These are phyloP conservation scores for Mareca penelope DNA, from an alignment of 2,797 vertebrate species.

Conservation along the genomic window DNA sequence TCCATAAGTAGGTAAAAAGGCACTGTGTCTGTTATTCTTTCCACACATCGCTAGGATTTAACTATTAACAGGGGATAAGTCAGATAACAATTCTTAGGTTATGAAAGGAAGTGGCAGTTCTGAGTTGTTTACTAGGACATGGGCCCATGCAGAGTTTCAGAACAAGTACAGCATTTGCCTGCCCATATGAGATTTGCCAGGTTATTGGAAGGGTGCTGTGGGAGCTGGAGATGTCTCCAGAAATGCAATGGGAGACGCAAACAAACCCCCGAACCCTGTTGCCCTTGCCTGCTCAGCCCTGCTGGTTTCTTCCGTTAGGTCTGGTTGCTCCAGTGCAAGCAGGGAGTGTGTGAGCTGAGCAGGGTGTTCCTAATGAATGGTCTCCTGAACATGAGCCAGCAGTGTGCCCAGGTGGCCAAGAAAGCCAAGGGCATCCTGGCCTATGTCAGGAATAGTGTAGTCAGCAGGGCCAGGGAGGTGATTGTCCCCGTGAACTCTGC, in stretches of 20 bases:
- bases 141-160: background rate
- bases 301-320: background rate
- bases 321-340: background rate
- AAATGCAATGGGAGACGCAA: background rate
- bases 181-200: background rate
- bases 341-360: background rate
- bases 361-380: background rate
- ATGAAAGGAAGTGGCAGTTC: background rate
- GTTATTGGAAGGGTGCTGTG: background rate
- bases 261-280: background rate
- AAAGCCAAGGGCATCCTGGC: too few species aligned
- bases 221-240: background rate
- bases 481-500: too few species aligned
- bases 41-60: background rate
- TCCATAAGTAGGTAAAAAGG: background rate
- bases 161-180: background rate
- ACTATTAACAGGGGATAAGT: background rate
- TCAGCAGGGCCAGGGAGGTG: too few species aligned
- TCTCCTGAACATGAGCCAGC: too few species aligned
- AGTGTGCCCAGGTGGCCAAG: too few species aligned
- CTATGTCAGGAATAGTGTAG: too few species aligned
- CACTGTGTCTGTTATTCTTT: fast-evolving
- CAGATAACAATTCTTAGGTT: background rate
- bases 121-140: background rate
- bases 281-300: background rate